Percentiles rank a stretch among this genome's conserved stretches.
phyloP scores from a whole-genome alignment of 35 echinoderm and acorn worm species.

The Apostichopus japonicus region DNA sequence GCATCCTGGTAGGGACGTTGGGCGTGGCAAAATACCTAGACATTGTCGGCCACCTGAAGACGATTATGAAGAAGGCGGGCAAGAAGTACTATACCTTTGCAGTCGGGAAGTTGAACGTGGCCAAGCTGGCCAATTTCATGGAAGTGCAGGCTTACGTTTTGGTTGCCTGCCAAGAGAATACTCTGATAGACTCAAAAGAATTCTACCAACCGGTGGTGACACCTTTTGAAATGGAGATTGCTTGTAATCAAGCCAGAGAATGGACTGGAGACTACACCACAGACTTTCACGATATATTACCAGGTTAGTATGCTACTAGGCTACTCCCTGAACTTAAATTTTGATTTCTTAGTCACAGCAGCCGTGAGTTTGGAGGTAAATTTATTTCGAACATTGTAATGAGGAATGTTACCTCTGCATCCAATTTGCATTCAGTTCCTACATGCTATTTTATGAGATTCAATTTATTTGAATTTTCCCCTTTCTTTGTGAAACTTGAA shows the following conservation, averaged over 20 bases:
- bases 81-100: conserved; percentile 96
- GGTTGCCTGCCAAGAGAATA: conserved; percentile 96
- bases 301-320: conserved; percentile 62
- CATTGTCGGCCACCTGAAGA: conserved; percentile 77
- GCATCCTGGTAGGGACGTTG: conserved; percentile 90
- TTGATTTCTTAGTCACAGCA: no score
- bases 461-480: no score
- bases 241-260: conserved; percentile 92
- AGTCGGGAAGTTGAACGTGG: conserved; percentile 94
- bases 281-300: conserved; percentile 84
- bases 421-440: no score
- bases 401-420: no score
- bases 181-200: conserved; percentile 82
- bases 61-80: conserved; percentile 69
- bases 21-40: conserved; percentile 82
- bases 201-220: conserved; percentile 96
- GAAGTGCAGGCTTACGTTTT: conserved; percentile 93
- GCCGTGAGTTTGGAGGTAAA: no score
- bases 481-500: no score
- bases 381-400: no score
- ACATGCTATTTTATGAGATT: no score
- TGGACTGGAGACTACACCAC: conserved; percentile 97
- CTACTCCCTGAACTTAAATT: no score
- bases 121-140: conserved; percentile 96
- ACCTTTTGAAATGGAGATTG: conserved; percentile 96